A percentile compares a stretch with the other conserved stretches of the same genome.
phyloP scores from a whole-genome alignment of 2,797 vertebrate genomes.

The Micromesistius poutassou region DNA sequence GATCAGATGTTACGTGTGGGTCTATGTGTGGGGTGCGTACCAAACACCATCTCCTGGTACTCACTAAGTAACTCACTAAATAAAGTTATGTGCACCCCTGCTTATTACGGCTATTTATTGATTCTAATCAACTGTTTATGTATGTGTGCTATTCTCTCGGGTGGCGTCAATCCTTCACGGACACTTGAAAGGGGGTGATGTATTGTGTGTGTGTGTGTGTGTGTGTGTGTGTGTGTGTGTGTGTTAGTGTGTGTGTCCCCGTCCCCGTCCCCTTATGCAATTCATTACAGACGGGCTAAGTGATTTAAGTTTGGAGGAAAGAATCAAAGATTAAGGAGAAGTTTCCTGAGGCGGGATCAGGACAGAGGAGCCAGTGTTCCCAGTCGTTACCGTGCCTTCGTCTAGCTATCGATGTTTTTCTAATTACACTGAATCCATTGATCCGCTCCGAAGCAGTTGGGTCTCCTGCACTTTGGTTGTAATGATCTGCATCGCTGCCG shows the following conservation, averaged over 20 bases:
- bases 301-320: slow-evolving; percentile 1
- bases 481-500: slow-evolving; percentile 44
- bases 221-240: neutral
- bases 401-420: slow-evolving; percentile 50
- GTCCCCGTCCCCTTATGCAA: neutral
- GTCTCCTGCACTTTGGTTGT: slow-evolving; percentile 43
- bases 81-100: too few relatives aligned
- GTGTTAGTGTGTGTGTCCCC: neutral
- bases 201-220: too few relatives aligned
- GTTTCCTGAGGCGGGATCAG: slow-evolving; percentile 20
- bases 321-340: neutral
- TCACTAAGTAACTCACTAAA: too few relatives aligned
- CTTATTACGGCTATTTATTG: slow-evolving; percentile 61
- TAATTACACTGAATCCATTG: slow-evolving; percentile 58
- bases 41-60: too few relatives aligned
- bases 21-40: too few relatives aligned
- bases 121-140: slow-evolving; percentile 45
- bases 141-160: slow-evolving; percentile 48
- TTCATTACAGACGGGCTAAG: neutral
- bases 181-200: slow-evolving; percentile 31
- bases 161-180: slow-evolving; percentile 43
- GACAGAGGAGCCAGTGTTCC: slow-evolving; percentile 34
- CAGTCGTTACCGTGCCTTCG: slow-evolving; percentile 63
- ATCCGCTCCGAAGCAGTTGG: slow-evolving; percentile 26
- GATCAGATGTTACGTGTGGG: too few relatives aligned